A percentile compares a stretch with the other conserved stretches of the same genome.
These are phyloP conservation scores for Mesitornis unicolor DNA, from an alignment of 2,113 vertebrate genomes.

Conservation along the genomic window DNA sequence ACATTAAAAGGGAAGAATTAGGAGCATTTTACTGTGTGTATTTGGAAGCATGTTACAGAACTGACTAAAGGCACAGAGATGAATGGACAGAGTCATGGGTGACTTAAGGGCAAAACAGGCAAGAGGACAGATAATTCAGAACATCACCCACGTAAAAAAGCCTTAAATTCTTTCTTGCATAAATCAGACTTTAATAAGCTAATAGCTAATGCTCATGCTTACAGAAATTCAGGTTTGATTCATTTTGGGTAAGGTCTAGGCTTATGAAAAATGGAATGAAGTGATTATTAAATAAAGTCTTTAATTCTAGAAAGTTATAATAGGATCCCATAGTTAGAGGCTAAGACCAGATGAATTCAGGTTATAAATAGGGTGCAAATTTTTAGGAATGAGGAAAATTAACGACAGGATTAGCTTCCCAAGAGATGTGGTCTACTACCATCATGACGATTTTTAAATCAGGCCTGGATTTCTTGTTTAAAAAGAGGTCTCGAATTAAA, in stretches of 20 bases:
- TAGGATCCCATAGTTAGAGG: neutral
- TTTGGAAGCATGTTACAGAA: neutral
- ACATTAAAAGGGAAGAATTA: neutral
- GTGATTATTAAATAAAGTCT: neutral
- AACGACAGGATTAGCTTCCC: neutral
- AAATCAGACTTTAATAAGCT: neutral
- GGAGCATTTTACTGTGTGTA: neutral
- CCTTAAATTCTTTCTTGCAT: neutral
- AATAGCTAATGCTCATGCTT: neutral
- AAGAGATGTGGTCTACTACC: neutral
- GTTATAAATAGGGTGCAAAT: neutral
- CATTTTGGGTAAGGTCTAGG: neutral
- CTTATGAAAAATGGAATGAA: neutral
- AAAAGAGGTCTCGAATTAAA: neutral
- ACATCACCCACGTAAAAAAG: neutral
- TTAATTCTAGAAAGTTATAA: neutral
- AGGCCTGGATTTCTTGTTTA: neutral
- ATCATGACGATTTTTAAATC: neutral
- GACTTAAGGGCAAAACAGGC: neutral
- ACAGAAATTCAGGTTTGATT: neutral
- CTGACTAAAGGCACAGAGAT: neutral
- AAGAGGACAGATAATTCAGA: neutral
- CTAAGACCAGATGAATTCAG: neutral
- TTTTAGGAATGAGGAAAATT: slow-evolving; percentile 1
- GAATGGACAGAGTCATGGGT: neutral